phyloP scores from a whole-genome alignment of 2,888 invertebrate species.

The Embidobia sp. region DNA sequence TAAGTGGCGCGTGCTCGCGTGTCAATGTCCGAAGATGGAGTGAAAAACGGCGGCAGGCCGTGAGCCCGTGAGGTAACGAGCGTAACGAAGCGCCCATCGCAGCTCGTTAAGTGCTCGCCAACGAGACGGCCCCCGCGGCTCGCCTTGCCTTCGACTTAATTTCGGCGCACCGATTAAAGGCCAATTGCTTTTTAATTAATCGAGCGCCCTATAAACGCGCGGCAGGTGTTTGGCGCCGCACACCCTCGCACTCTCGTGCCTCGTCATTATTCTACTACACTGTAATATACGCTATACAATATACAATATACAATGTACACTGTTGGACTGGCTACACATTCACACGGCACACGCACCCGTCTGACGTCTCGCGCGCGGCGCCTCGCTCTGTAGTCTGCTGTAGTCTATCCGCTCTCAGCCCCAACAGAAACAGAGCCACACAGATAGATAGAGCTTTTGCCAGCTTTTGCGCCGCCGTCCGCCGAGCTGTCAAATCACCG shows the following conservation, averaged over 20 bases:
- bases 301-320: no score
- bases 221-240: conserved; percentile 61
- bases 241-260: conserved; percentile 22
- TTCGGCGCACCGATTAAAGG: conserved; percentile 51
- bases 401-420: no score
- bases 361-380: background rate
- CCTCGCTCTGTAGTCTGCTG: conserved; percentile 1
- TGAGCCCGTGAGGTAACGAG: conserved; percentile 29
- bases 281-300: no score
- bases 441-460: no score
- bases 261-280: conserved; percentile 26
- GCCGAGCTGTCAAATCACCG: conserved; percentile 9
- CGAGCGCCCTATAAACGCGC: conserved; percentile 59
- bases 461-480: no score
- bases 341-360: conserved; percentile 24
- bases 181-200: conserved; percentile 61
- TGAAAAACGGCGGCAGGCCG: conserved; percentile 35
- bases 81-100: conserved; percentile 36
- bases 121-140: conserved; percentile 6
- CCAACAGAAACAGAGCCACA: no score
- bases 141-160: conserved; percentile 12
- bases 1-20: conserved; percentile 54
- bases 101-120: conserved; percentile 31
- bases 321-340: no score
- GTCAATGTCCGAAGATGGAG: conserved; percentile 57